Evolutionary conservation across 2,113 vertebrate species (phyloP).

Genomic region (Microtus richardsoni): DNA sequence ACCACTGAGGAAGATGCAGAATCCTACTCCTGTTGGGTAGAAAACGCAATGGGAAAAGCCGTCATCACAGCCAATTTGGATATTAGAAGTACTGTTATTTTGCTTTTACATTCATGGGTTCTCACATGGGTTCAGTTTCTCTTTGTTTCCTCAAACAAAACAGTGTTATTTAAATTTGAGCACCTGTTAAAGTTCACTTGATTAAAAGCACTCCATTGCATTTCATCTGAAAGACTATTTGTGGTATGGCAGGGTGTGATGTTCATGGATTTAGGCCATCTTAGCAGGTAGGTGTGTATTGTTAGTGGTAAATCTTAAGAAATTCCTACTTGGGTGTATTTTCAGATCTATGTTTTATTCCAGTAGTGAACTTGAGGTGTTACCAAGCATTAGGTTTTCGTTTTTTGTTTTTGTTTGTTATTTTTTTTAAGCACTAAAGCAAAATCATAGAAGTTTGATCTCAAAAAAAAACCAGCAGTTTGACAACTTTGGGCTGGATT

Average conservation of each 20-base stretch:
- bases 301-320: background rate
- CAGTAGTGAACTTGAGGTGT: background rate
- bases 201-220: background rate
- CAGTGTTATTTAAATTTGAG: background rate
- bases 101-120: background rate
- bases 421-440: background rate
- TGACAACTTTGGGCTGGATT: rapidly evolving
- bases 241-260: background rate
- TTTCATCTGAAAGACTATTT: background rate
- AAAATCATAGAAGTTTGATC: background rate
- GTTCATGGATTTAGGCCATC: background rate
- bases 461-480: background rate
- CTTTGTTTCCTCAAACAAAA: background rate
- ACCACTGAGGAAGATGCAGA: conserved; percentile 89
- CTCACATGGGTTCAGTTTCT: rapidly evolving
- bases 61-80: conserved; percentile 91
- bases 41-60: conserved; percentile 91
- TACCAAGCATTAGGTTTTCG: too few relatives aligned
- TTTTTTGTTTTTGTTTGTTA: too few relatives aligned
- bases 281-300: background rate
- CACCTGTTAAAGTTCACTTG: background rate
- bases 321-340: background rate
- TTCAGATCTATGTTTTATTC: background rate
- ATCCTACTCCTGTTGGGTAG: conserved; percentile 92
- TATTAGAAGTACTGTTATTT: conserved; percentile 90